Percentiles rank a stretch among this genome's conserved stretches.
Conservation (phyloP, 2,797 vertebrate genomes). For the Gorsachius magnificus region DNA sequence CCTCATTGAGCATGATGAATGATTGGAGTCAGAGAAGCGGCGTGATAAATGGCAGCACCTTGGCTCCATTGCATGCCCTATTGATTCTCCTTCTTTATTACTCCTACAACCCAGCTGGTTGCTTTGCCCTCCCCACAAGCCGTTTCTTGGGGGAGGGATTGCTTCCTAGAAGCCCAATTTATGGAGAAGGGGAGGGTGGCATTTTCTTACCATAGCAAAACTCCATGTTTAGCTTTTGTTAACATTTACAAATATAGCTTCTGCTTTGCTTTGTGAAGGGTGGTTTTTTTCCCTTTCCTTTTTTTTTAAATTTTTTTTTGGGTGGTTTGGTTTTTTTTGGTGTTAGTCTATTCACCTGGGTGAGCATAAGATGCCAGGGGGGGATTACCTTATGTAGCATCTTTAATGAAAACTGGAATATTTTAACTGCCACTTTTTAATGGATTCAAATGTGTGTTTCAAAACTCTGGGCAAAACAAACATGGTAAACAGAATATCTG, state of each 20-base stretch:
- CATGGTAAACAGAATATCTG: slow-evolving; percentile 48
- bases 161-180: slow-evolving; percentile 88
- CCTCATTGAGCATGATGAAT: slow-evolving; percentile 99
- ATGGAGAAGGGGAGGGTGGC: slow-evolving; percentile 85
- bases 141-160: slow-evolving; percentile 84
- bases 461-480: slow-evolving; percentile 57
- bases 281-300: fast-evolving
- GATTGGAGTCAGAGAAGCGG: slow-evolving; percentile 99
- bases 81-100: slow-evolving; percentile 99
- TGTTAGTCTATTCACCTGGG: slow-evolving; percentile 17
- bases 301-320: neutral
- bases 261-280: neutral
- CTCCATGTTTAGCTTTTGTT: slow-evolving; percentile 80
- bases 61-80: slow-evolving; percentile 99
- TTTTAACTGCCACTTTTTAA: slow-evolving; percentile 42
- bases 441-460: slow-evolving; percentile 46
- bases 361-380: neutral
- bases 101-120: slow-evolving; percentile 99
- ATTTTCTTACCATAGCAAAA: slow-evolving; percentile 81
- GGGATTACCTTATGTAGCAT: neutral
- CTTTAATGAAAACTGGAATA: slow-evolving; percentile 45
- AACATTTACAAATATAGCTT: slow-evolving; percentile 79
- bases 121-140: slow-evolving; percentile 91
- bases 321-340: neutral
- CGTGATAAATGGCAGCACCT: slow-evolving; percentile 99